Evolutionary conservation across 1,140 invertebrate species (phyloP).

Genomic region (Bombus breviceps): DNA sequence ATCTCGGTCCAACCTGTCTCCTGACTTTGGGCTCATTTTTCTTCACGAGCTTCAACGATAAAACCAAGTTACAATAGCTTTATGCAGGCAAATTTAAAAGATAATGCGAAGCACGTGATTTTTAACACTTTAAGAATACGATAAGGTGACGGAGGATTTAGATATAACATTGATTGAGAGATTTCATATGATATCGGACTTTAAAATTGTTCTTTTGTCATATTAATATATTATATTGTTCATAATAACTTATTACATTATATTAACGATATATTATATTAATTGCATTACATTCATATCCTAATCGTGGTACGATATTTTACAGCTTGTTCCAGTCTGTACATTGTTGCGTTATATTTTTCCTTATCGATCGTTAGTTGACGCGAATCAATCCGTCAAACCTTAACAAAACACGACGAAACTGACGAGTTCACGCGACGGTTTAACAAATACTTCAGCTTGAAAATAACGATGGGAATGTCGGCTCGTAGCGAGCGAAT

Average conservation of each 20-base stretch:
- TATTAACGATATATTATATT: too few species aligned
- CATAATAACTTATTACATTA: too few species aligned
- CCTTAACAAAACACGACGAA: background rate
- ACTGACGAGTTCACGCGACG: background rate
- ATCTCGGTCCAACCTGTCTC: background rate
- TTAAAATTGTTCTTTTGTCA: too few species aligned
- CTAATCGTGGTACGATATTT: too few species aligned
- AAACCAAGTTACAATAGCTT: background rate
- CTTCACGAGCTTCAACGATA: background rate
- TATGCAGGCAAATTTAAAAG: background rate
- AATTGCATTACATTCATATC: too few species aligned
- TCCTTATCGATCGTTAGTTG: background rate
- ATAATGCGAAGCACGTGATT: background rate
- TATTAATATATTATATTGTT: too few species aligned
- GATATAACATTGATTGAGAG: too few species aligned
- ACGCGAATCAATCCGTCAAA: background rate
- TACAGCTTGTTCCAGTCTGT: background rate
- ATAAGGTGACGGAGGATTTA: background rate
- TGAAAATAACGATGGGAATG: slow-evolving; percentile 20
- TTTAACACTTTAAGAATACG: background rate
- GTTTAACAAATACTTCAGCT: background rate
- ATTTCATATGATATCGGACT: too few species aligned
- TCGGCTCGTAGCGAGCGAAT: background rate
- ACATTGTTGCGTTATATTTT: background rate
- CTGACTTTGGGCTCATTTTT: slow-evolving; percentile 8